A percentile compares a stretch with the other conserved stretches of the same genome.
phyloP scores from a whole-genome alignment of 2,113 vertebrate species.

The Micromys minutus region DNA sequence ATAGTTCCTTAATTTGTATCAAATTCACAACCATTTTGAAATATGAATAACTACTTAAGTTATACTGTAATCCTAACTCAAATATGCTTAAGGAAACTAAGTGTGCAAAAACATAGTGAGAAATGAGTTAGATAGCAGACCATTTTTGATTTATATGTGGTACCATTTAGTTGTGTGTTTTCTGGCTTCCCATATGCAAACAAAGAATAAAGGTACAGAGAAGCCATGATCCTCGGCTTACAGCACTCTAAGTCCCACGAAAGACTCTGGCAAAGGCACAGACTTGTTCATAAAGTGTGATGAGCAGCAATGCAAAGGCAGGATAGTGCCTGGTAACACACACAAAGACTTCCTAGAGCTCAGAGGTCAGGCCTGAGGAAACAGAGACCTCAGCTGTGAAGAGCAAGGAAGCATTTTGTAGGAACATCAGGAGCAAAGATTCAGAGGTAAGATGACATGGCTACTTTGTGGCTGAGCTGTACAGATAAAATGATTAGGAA shows the following conservation, averaged over 20 bases:
- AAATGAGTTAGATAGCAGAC: neutral
- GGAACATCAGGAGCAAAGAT: neutral
- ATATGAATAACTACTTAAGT: neutral
- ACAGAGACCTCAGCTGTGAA: neutral
- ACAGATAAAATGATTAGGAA: neutral
- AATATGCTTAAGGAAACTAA: neutral
- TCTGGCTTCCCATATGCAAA: neutral
- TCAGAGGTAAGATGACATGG: neutral
- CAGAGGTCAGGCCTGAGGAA: neutral
- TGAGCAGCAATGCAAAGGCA: neutral
- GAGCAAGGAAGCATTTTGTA: no score
- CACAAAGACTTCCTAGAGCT: neutral
- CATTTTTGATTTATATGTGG: neutral
- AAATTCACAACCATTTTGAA: neutral
- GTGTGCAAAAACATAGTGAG: rapidly evolving
- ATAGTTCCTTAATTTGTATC: neutral
- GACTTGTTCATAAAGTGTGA: neutral
- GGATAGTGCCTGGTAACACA: neutral
- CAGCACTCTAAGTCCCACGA: neutral
- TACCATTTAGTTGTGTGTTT: neutral
- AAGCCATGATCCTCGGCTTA: neutral
- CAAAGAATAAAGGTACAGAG: neutral
- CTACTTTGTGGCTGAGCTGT: neutral
- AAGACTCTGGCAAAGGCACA: neutral
- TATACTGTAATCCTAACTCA: neutral